Conservation (phyloP, 2,797 vertebrate species). For the Sternarchorhynchus goeldii region DNA sequence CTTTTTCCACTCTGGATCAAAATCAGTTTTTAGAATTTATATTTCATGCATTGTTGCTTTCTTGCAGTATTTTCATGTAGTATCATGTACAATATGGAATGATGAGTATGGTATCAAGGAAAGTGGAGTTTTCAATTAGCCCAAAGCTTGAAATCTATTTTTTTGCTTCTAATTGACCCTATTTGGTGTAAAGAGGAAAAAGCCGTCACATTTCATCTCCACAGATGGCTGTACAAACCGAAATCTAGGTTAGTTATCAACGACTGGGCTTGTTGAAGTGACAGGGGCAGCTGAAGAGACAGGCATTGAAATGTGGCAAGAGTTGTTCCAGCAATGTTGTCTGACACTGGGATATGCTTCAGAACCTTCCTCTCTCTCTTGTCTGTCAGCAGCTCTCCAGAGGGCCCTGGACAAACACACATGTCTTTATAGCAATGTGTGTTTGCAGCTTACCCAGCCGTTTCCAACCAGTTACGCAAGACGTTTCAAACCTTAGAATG, state of each 20-base stretch:
- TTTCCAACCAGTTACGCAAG: background rate
- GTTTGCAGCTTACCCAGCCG: slow-evolving; percentile 1
- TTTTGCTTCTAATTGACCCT: background rate
- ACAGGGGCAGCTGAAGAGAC: slow-evolving; percentile 81
- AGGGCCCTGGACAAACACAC: slow-evolving; percentile 31
- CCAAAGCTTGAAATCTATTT: background rate
- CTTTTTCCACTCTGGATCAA: too few relatives aligned
- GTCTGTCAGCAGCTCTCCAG: slow-evolving; percentile 33
- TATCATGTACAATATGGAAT: too few relatives aligned
- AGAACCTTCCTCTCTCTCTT: slow-evolving; percentile 61
- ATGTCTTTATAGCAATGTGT: slow-evolving; percentile 8
- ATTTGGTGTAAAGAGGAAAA: slow-evolving; percentile 25
- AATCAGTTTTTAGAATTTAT: too few relatives aligned
- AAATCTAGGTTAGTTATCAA: slow-evolving; percentile 64
- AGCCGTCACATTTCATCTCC: slow-evolving; percentile 35
- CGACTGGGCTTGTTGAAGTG: slow-evolving; percentile 75
- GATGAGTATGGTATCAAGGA: background rate
- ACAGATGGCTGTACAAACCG: slow-evolving; percentile 41
- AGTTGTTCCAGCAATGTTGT: slow-evolving; percentile 67
- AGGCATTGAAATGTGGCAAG: slow-evolving; percentile 66
- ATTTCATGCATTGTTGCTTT: too few relatives aligned
- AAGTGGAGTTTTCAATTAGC: too few relatives aligned
- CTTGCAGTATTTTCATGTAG: too few relatives aligned
- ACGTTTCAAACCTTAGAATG: slow-evolving; percentile 23
- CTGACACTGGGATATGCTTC: slow-evolving; percentile 63